phyloP scores from a whole-genome alignment of 2,797 vertebrate species.

The Schizopygopsis pylzovi region DNA sequence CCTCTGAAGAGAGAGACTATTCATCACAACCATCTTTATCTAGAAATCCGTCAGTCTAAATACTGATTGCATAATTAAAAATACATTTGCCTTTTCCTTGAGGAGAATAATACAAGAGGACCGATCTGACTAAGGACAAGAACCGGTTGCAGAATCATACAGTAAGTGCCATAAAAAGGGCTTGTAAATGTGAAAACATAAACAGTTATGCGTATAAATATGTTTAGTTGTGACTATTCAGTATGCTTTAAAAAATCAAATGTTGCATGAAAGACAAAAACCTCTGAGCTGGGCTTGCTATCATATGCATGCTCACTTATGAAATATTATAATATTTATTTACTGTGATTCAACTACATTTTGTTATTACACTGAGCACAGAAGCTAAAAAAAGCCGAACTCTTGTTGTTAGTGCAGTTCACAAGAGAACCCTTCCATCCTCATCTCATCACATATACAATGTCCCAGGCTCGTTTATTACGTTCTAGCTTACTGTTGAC shows the following conservation, averaged over 20 bases:
- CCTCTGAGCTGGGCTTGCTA: neutral
- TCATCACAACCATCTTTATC: neutral
- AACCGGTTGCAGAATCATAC: constrained; percentile 1
- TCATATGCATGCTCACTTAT: neutral
- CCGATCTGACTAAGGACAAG: neutral
- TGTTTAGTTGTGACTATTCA: neutral
- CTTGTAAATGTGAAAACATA: neutral
- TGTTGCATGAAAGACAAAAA: neutral
- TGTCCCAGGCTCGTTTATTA: neutral
- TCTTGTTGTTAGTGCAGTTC: neutral
- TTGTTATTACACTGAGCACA: neutral
- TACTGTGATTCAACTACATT: neutral
- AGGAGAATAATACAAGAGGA: neutral
- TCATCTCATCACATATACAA: neutral
- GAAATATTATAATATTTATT: neutral
- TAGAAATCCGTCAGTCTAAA: constrained; percentile 60
- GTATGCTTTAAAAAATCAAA: neutral
- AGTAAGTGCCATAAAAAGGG: neutral
- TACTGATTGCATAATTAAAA: constrained; percentile 61
- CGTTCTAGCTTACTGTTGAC: neutral
- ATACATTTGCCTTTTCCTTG: constrained; percentile 12
- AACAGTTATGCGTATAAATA: neutral
- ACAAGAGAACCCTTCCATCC: neutral
- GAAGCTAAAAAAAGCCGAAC: neutral
- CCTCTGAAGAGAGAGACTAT: constrained; percentile 47